Base-by-base conservation (phyloP, 2,888 invertebrate species). In the Synanthedon tipuliformis region DNA sequence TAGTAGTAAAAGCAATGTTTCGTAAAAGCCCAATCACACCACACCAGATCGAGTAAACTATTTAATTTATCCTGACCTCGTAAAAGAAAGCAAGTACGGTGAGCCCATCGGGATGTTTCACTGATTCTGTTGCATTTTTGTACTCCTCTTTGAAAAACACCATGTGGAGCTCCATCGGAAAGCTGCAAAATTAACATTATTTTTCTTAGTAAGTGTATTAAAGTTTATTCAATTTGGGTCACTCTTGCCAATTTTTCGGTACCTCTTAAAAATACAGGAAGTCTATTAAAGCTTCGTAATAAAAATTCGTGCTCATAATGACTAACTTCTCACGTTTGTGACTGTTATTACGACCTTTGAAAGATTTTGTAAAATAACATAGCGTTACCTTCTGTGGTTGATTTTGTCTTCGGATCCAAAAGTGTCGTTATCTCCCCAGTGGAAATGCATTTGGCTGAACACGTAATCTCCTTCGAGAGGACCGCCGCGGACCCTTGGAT, bases 361-460 rank as follows among this genome's bases (percentile, higher is more conserved):
- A 34, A 34, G 2, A 0, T 34, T 34, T 34, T 2, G 8, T 2
- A 34, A 8, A 34, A 34, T 34, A 8, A 34, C 8, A 34, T 34
- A 45, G 41, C 72, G 50, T 81, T 77, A 91, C 88, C 90, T 89
- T 65, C 88, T 81, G 56, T 92, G 91, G 66, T 93, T 92, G 51
- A 94, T 90, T 57, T 89, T 89, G 75, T 93, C 93, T 68, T 95
- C 95, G 7, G 94, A 94, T n/a, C 95, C 95, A 52, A 91, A 87
- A 4, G 90, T 89, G 65, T 93, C 92, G 60, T 93, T 92, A 66
- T 91, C 90, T 1, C 93, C 93, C 94, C 94, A 95, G 71, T 95
- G 95, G 73, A 94, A 95, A 73, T 95, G 95, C 66, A 94, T 88
- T 71, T 95, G 94, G 50, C 90, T 90, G 67, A 94, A 93, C 50